phyloP scores from a whole-genome alignment of 2,797 vertebrate genomes.

The Gymnoscopelus braueri region DNA sequence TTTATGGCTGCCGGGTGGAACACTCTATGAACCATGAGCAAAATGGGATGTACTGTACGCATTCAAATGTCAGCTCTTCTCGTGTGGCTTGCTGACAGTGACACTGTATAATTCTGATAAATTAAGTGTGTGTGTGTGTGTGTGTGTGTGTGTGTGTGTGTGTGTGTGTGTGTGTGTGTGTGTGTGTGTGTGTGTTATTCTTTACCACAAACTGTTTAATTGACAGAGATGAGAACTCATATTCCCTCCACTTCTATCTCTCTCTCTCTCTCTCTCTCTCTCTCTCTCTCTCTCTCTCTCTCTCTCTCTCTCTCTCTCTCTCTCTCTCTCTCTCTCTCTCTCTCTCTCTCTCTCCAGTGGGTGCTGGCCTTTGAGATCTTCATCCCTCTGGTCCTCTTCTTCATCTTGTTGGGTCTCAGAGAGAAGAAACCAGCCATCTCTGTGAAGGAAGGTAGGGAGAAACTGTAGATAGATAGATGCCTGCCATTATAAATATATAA shows the following conservation, averaged over 20 bases:
- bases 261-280: slow-evolving; percentile 25
- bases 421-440: slow-evolving; percentile 96
- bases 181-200: too few species aligned
- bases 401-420: slow-evolving; percentile 93
- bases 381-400: slow-evolving; percentile 96
- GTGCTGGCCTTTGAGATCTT: slow-evolving; percentile 97
- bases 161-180: too few species aligned
- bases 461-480: background rate
- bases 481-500: slow-evolving; percentile 17
- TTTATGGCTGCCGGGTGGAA: too few species aligned
- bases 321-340: slow-evolving; percentile 23
- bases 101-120: too few species aligned
- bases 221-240: background rate
- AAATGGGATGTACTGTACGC: too few species aligned
- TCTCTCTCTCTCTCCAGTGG: slow-evolving; percentile 81
- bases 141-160: too few species aligned
- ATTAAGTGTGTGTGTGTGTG: too few species aligned
- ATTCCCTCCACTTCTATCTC: background rate
- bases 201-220: too few species aligned
- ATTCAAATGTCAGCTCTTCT: too few species aligned
- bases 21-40: too few species aligned
- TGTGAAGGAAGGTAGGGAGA: slow-evolving; percentile 92
- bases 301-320: slow-evolving; percentile 22
- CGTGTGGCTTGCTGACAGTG: too few species aligned
- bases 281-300: slow-evolving; percentile 25